A percentile compares a stretch with the other conserved stretches of the same genome.
Conservation (phyloP, 2,888 invertebrate genomes). For the Salpingus planirostris region DNA sequence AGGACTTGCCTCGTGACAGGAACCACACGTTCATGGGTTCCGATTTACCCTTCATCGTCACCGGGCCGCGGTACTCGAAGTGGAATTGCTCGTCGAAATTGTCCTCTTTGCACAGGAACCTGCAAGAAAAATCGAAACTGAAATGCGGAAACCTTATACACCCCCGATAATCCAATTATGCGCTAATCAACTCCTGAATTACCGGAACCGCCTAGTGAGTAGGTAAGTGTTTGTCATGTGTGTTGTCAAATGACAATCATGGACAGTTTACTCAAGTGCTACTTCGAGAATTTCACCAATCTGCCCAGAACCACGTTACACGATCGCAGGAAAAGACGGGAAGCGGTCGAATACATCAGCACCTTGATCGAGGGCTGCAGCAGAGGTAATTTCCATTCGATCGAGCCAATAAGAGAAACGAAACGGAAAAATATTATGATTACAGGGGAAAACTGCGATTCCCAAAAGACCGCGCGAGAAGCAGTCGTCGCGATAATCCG, state of each 20-base stretch:
- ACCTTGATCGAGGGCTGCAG: slow-evolving; percentile 66
- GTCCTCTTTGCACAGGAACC: slow-evolving; percentile 69
- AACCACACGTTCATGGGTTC: slow-evolving; percentile 94
- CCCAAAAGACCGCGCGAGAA: slow-evolving; percentile 49
- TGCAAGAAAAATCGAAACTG: slow-evolving; percentile 33
- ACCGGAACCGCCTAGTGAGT: too few relatives aligned
- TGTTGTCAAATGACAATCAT: slow-evolving; percentile 39
- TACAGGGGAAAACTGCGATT: slow-evolving; percentile 44
- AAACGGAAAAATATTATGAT: background rate
- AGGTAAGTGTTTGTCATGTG: too few relatives aligned
- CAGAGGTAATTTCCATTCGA: slow-evolving; percentile 28
- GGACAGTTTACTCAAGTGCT: slow-evolving; percentile 72
- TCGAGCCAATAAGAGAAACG: background rate
- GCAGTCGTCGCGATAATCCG: slow-evolving; percentile 55
- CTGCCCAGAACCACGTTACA: slow-evolving; percentile 65
- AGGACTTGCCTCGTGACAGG: slow-evolving; percentile 46
- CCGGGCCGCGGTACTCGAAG: slow-evolving; percentile 78
- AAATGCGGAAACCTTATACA: slow-evolving; percentile 5
- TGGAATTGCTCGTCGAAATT: slow-evolving; percentile 79
- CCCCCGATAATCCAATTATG: too few relatives aligned
- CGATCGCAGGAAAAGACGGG: slow-evolving; percentile 59
- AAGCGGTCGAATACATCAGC: slow-evolving; percentile 68
- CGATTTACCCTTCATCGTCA: slow-evolving; percentile 88
- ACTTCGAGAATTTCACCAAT: slow-evolving; percentile 65
- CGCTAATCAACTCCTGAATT: too few relatives aligned